Conservation (phyloP, 2,888 invertebrate genomes). For the Drosophila siamana region DNA sequence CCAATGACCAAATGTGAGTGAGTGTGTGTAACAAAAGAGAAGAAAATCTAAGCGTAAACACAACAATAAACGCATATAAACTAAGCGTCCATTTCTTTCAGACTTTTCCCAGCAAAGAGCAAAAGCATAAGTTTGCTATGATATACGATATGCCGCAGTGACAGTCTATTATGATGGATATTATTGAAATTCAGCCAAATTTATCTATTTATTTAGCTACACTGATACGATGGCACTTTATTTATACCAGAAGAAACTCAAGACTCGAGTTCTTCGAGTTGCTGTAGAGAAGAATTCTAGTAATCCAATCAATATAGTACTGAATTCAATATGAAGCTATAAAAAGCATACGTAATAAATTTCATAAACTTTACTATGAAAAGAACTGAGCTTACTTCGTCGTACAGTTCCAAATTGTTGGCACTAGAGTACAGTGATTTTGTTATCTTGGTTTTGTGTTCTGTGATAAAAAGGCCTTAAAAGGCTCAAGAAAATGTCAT, state of each 20-base stretch:
- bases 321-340: neutral
- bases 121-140: neutral
- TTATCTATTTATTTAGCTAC: neutral
- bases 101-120: slow-evolving; percentile 6
- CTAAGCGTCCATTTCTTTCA: slow-evolving; percentile 8
- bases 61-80: slow-evolving; percentile 33
- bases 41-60: slow-evolving; percentile 51
- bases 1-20: slow-evolving; percentile 36
- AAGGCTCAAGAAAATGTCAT: neutral
- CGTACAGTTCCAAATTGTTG: neutral
- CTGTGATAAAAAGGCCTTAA: neutral
- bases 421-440: no score
- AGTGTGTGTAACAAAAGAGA: slow-evolving; percentile 9
- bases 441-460: neutral
- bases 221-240: neutral
- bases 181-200: slow-evolving; percentile 23
- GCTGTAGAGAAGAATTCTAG: neutral
- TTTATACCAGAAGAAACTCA: neutral
- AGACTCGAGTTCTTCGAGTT: neutral
- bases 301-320: no score
- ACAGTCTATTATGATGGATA: slow-evolving; percentile 7
- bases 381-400: no score
- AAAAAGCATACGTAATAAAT: neutral
- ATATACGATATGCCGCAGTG: slow-evolving; percentile 6
- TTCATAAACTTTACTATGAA: neutral